Evolutionary conservation across 23 tunicate genomes (phyloP).

Genomic region (Phallusia fumigata): DNA sequence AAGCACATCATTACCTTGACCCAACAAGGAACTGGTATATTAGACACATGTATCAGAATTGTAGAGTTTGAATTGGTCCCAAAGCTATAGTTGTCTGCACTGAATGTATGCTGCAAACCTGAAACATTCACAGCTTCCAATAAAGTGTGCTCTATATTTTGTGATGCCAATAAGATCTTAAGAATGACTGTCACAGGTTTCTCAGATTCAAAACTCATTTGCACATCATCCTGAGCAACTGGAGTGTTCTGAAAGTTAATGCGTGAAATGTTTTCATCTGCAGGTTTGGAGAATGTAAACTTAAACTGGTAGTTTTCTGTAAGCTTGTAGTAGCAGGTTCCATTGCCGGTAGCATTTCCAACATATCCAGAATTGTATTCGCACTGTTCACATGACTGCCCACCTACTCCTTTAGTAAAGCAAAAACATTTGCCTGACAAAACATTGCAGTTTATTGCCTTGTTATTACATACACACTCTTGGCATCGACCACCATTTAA

Average conservation of each 20-base stretch:
- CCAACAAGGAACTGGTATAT: slow-evolving; percentile 34
- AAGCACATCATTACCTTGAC: slow-evolving; percentile 43
- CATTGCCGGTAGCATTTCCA: slow-evolving; percentile 70
- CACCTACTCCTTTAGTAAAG: slow-evolving; percentile 67
- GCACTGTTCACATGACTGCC: slow-evolving; percentile 50
- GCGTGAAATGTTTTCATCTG: slow-evolving; percentile 47
- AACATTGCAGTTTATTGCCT: slow-evolving; percentile 54
- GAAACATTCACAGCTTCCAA: slow-evolving; percentile 15
- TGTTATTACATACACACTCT: slow-evolving; percentile 57
- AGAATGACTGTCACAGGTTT: not conserved
- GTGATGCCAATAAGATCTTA: not conserved
- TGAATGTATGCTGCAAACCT: slow-evolving; percentile 13
- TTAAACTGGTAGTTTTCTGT: slow-evolving; percentile 56
- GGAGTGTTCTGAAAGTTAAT: slow-evolving; percentile 83
- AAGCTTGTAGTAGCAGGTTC: slow-evolving; percentile 82
- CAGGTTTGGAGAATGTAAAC: slow-evolving; percentile 34
- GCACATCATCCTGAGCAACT: slow-evolving; percentile 30
- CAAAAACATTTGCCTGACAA: slow-evolving; percentile 71
- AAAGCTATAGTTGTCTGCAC: not conserved
- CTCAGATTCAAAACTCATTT: slow-evolving; percentile 26
- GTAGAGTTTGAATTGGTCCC: slow-evolving; percentile 36
- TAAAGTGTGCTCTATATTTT: not conserved
- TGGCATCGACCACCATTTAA: slow-evolving; percentile 75
- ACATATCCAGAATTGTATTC: slow-evolving; percentile 31
- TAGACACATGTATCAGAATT: slow-evolving; percentile 62